phyloP scores from a whole-genome alignment of 2,797 vertebrate genomes.

The Mormyrops attenuatus region DNA sequence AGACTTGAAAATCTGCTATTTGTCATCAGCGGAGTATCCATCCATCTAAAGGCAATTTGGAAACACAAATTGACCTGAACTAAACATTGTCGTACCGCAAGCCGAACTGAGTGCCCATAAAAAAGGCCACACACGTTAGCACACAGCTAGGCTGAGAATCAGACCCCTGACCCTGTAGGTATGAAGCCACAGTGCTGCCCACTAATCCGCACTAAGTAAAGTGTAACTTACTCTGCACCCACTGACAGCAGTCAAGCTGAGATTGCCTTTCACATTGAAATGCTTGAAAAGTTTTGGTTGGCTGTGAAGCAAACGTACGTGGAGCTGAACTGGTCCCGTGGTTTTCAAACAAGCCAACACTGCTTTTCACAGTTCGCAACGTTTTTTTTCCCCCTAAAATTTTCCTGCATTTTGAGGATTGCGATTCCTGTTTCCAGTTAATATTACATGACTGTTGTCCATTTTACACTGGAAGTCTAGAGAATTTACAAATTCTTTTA shows the following conservation, averaged over 20 bases:
- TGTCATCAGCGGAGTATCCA: not conserved
- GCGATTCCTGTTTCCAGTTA: not conserved
- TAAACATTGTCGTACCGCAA: not conserved
- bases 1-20: not conserved
- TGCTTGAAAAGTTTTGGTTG: not conserved
- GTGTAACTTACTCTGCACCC: not conserved
- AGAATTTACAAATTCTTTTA: not conserved
- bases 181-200: not conserved
- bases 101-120: not conserved
- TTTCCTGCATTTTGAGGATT: not conserved
- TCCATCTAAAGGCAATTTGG: not conserved
- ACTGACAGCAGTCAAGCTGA: not conserved
- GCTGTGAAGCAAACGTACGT: not conserved
- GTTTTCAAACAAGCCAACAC: not conserved
- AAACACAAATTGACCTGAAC: conserved; percentile 3
- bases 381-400: not conserved
- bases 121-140: not conserved
- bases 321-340: not conserved
- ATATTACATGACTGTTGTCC: not conserved
- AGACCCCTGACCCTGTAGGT: not conserved
- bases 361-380: not conserved
- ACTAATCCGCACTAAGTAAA: not conserved
- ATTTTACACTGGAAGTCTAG: not conserved
- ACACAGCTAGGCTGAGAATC: not conserved
- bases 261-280: not conserved